A percentile compares a stretch with the other conserved stretches of the same genome.
phyloP scores from a whole-genome alignment of 2,888 invertebrate genomes.

The Phyllotreta striolata region DNA sequence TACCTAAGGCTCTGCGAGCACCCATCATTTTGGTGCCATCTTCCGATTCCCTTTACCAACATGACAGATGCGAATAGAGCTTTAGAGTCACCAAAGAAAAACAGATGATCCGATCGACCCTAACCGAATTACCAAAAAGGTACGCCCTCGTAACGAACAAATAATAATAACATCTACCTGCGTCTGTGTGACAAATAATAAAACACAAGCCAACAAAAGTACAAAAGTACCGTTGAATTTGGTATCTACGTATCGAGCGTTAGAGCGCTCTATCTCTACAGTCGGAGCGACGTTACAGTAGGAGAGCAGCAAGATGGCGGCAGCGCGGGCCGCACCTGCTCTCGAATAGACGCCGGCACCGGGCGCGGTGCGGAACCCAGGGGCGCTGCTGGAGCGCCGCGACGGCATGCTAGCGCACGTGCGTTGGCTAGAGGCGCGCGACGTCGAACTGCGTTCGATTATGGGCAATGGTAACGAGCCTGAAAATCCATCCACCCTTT shows the following conservation, averaged over 20 bases:
- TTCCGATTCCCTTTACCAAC: too few relatives aligned
- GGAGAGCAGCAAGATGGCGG: conserved; percentile 95
- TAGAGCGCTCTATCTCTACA: conserved; percentile 11
- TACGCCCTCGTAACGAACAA: too few relatives aligned
- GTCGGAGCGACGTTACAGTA: conserved; percentile 63
- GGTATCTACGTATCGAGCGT: conserved; percentile 27
- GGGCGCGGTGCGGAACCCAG: conserved; percentile 52
- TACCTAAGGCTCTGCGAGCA: too few relatives aligned
- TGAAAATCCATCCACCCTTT: conserved; percentile 47
- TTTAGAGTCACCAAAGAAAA: too few relatives aligned
- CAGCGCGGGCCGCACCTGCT: conserved; percentile 93
- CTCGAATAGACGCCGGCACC: conserved; percentile 64
- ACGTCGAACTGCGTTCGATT: conserved; percentile 62
- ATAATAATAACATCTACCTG: too few relatives aligned
- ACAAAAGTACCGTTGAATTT: conserved; percentile 26
- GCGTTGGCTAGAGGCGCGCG: conserved; percentile 63
- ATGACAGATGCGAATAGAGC: too few relatives aligned
- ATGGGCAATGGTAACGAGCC: conserved; percentile 65
- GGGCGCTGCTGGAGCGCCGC: conserved; percentile 66
- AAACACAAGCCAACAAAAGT: too few relatives aligned
- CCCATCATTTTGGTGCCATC: too few relatives aligned
- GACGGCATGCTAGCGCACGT: conserved; percentile 63
- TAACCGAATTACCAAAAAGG: too few relatives aligned
- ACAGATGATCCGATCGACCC: too few relatives aligned
- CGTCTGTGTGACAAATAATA: too few relatives aligned